Percentiles rank a stretch among this genome's conserved stretches.
Evolutionary conservation across 2,113 vertebrate species (phyloP).

Genomic region (Tachycineta bicolor): DNA sequence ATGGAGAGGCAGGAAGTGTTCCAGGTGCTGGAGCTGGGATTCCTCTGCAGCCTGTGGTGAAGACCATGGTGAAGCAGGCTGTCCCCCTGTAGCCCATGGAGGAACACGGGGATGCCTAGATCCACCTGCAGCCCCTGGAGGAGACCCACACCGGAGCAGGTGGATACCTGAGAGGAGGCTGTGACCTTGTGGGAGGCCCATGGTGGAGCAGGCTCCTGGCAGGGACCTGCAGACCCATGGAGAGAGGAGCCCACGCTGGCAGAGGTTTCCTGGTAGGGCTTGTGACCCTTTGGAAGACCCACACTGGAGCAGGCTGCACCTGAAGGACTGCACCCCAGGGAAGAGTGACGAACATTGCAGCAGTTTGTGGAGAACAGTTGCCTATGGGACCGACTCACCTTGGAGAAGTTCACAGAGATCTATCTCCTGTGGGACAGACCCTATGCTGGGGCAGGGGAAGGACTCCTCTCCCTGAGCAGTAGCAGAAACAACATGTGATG

Average conservation of each 20-base stretch:
- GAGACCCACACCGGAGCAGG: too few relatives aligned
- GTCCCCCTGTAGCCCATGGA: too few relatives aligned
- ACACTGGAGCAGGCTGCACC: not conserved
- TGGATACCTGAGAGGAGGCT: too few relatives aligned
- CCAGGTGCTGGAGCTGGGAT: too few relatives aligned
- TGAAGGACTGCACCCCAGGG: not conserved
- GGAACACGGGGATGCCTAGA: too few relatives aligned
- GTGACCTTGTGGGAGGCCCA: not conserved
- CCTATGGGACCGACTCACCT: not conserved
- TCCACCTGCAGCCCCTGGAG: too few relatives aligned
- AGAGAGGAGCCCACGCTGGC: not conserved
- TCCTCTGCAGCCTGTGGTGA: too few relatives aligned
- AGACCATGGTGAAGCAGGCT: too few relatives aligned
- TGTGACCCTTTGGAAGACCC: not conserved
- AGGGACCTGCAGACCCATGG: not conserved
- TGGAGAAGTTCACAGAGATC: not conserved
- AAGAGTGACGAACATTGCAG: not conserved
- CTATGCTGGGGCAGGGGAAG: not conserved
- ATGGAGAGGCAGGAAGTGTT: too few relatives aligned
- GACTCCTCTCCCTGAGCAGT: not conserved
- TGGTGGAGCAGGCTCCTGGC: not conserved
- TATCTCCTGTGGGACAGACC: not conserved
- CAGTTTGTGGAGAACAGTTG: not conserved
- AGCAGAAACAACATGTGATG: not conserved
- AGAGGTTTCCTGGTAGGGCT: too few relatives aligned